Evolutionary conservation across 2,797 vertebrate genomes (phyloP).

Genomic region (Antrozous pallidus): DNA sequence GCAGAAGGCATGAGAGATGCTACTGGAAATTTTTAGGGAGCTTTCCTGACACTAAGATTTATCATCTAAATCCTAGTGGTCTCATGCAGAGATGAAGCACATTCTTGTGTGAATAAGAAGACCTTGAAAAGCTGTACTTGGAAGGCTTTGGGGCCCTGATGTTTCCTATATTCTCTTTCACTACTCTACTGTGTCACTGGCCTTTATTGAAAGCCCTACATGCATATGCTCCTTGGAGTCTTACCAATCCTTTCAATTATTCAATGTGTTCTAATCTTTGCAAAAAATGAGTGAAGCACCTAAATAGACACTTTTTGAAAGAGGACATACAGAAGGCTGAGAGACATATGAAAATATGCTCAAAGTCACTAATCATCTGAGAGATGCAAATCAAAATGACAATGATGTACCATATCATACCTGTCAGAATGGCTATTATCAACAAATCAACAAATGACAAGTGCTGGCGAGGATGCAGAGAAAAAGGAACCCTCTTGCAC

Average conservation of each 20-base stretch:
- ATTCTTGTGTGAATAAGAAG: not conserved
- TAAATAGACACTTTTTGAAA: no score
- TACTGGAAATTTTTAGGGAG: not conserved
- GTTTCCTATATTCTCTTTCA: not conserved
- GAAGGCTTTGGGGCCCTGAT: not conserved
- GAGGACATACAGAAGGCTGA: no score
- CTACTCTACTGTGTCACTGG: not conserved
- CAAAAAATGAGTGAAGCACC: no score
- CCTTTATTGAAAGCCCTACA: not conserved
- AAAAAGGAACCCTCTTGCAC: no score
- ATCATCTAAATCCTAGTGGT: not conserved
- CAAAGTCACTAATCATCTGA: no score
- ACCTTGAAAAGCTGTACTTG: not conserved
- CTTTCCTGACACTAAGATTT: not conserved
- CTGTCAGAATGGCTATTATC: no score
- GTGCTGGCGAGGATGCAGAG: no score
- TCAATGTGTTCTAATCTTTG: not conserved
- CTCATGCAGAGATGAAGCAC: not conserved
- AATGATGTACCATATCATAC: no score
- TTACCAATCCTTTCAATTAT: not conserved
- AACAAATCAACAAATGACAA: no score
- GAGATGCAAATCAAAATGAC: no score
- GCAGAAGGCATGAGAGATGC: not conserved
- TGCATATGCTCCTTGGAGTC: not conserved
- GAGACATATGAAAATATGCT: no score